Percentiles rank a stretch among this genome's conserved stretches.
These are phyloP conservation scores for Stegophylla sp. DNA, from an alignment of 2,888 invertebrate genomes.

Conservation along the genomic window DNA sequence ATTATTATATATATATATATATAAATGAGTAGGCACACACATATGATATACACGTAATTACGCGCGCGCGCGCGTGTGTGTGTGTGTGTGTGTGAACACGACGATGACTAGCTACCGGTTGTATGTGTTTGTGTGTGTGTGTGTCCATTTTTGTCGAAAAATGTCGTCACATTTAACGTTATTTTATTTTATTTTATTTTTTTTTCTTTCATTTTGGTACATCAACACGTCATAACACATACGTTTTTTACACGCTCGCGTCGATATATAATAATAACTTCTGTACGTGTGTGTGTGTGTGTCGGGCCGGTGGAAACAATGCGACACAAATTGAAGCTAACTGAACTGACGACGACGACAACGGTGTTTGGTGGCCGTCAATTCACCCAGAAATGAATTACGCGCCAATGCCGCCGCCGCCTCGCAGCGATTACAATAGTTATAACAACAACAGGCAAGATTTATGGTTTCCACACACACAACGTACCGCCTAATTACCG, in stretches of 20 bases:
- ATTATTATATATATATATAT: background rate
- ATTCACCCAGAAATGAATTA: conserved; percentile 56
- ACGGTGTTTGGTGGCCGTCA: conserved; percentile 45
- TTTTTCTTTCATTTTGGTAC: conserved; percentile 7
- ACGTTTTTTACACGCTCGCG: background rate
- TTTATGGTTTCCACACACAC: conserved; percentile 47
- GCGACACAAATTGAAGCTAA: conserved; percentile 53
- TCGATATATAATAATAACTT: background rate
- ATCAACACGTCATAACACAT: background rate
- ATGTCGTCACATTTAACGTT: conserved; percentile 21
- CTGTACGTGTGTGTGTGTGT: background rate
- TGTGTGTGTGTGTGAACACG: conserved; percentile 22
- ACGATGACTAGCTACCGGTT: conserved; percentile 24
- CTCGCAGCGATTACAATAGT: conserved; percentile 50
- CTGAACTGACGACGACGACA: too few relatives aligned
- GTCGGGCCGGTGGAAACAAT: conserved; percentile 35
- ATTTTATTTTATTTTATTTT: conserved; percentile 1
- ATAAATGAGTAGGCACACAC: background rate
- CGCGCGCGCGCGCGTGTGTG: background rate
- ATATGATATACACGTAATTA: background rate
- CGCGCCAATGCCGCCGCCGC: conserved; percentile 51
- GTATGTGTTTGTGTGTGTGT: background rate
- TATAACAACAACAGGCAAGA: conserved; percentile 48
- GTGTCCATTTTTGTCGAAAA: conserved; percentile 45
- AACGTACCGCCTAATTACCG: conserved; percentile 54